Evolutionary conservation across 2,113 vertebrate species (phyloP).

Genomic region (Canis aureus): DNA sequence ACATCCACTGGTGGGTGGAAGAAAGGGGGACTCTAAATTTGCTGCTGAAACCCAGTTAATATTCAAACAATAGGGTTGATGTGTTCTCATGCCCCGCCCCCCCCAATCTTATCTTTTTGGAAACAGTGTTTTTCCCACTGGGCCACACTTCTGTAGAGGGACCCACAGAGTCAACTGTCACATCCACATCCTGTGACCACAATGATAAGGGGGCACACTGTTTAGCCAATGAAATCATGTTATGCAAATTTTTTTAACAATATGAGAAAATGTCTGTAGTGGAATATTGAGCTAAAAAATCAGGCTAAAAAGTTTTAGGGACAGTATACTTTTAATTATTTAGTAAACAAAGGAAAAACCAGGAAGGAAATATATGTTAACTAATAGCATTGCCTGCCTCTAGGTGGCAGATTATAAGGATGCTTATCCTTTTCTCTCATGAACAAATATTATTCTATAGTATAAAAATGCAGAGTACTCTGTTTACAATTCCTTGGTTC

Average conservation of each 20-base stretch:
- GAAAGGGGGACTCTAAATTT: background rate
- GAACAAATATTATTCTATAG: background rate
- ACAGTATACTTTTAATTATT: background rate
- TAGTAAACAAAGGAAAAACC: background rate
- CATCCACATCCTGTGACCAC: background rate
- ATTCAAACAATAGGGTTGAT: background rate
- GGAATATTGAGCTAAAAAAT: background rate
- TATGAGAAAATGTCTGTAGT: background rate
- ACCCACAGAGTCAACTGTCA: background rate
- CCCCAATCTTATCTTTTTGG: background rate
- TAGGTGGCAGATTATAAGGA: background rate
- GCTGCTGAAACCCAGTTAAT: background rate
- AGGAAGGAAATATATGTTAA: background rate
- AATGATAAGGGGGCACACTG: background rate
- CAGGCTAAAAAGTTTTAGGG: background rate
- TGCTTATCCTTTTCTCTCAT: background rate
- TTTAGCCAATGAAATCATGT: background rate
- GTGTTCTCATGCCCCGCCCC: too few species aligned
- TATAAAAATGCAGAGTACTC: background rate
- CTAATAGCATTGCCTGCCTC: background rate
- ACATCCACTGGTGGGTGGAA: background rate
- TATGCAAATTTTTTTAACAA: background rate
- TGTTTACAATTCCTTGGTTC: background rate
- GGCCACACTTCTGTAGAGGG: background rate
- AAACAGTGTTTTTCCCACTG: background rate